These are phyloP conservation scores for Schizotus pectinicornis DNA, from an alignment of 2,888 invertebrate species.

Conservation along the genomic window DNA sequence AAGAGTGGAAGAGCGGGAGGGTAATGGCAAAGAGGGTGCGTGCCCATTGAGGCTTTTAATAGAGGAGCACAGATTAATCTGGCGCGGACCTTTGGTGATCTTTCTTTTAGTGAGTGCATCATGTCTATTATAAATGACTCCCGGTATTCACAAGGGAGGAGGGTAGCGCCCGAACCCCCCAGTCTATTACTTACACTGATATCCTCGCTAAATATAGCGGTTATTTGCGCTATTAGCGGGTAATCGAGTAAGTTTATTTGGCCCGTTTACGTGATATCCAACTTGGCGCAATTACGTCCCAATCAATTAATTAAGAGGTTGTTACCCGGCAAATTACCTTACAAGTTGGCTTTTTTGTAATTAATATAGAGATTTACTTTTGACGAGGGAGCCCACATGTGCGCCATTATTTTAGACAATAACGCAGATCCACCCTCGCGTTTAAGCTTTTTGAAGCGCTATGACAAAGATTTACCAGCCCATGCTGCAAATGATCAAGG, in stretches of 20 bases:
- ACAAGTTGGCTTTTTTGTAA: background rate
- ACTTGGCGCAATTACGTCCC: background rate
- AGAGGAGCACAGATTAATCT: conserved; percentile 57
- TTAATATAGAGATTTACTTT: background rate
- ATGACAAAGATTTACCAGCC: conserved; percentile 48
- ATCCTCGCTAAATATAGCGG: conserved; percentile 23
- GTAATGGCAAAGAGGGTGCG: conserved; percentile 40
- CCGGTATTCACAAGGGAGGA: conserved; percentile 41
- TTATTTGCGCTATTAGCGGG: conserved; percentile 21
- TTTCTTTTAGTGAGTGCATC: conserved; percentile 53
- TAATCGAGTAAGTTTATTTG: conserved; percentile 16
- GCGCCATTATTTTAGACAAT: conserved; percentile 19
- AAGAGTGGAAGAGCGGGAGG: conserved; percentile 10
- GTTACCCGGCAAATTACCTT: background rate
- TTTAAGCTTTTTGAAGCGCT: conserved; percentile 38
- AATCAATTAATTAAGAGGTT: conserved; percentile 4
- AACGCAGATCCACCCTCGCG: conserved; percentile 33
- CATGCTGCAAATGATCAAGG: conserved; percentile 54
- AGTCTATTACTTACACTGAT: conserved; percentile 29
- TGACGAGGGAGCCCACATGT: conserved; percentile 7
- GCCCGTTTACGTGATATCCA: background rate
- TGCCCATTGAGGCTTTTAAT: conserved; percentile 57
- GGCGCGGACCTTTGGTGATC: conserved; percentile 53
- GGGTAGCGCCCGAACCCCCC: conserved; percentile 19
- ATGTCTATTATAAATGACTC: conserved; percentile 53